Percentiles rank a stretch among this genome's conserved stretches.
These are phyloP conservation scores for Endomychus coccineus DNA, from an alignment of 2,888 invertebrate species.

Conservation along the genomic window DNA sequence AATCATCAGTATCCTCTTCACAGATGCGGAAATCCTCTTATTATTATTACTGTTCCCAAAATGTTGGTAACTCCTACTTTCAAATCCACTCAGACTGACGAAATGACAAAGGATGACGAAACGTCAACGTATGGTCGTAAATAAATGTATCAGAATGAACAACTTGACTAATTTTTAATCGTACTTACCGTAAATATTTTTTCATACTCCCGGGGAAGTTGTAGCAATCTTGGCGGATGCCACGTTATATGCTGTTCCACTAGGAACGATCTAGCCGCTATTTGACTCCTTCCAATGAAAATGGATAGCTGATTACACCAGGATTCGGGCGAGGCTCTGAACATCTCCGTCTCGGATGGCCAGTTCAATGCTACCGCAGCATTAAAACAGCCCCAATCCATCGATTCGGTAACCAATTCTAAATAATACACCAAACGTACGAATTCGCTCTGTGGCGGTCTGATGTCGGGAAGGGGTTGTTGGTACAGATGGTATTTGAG, in stretches of 20 bases:
- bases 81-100: no score
- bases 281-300: slow-evolving; percentile 49
- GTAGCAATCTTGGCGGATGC: slow-evolving; percentile 75
- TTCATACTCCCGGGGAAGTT: slow-evolving; percentile 86
- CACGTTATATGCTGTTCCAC: slow-evolving; percentile 69
- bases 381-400: slow-evolving; percentile 60
- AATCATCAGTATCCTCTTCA: no score
- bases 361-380: slow-evolving; percentile 57
- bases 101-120: no score
- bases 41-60: no score
- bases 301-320: slow-evolving; percentile 65
- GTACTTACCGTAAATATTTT: slow-evolving; percentile 68
- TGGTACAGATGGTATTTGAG: slow-evolving; percentile 69
- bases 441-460: slow-evolving; percentile 63
- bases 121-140: no score
- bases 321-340: slow-evolving; percentile 49
- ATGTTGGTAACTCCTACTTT: no score
- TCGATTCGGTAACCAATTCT: slow-evolving; percentile 61
- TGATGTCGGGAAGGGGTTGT: slow-evolving; percentile 62
- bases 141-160: no score
- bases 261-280: slow-evolving; percentile 60
- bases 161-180: not conserved
- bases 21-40: no score
- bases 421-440: slow-evolving; percentile 69
- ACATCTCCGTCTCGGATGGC: slow-evolving; percentile 44